Conservation (phyloP, 2,113 vertebrate species). For the Istiophorus platypterus region DNA sequence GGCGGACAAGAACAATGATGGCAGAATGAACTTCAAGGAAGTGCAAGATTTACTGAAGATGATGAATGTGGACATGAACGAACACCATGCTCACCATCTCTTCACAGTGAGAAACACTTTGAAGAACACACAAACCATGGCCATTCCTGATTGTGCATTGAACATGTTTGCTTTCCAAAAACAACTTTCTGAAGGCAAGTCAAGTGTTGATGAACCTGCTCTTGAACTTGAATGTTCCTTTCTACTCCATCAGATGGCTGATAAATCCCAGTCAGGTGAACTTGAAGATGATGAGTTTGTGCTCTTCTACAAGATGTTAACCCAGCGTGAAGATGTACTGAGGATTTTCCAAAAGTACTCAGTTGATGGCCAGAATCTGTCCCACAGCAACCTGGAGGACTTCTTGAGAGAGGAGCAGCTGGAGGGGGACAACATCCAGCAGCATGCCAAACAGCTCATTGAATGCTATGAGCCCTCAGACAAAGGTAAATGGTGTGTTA, state of each 20-base stretch:
- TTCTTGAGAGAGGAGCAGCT: conserved; percentile 91
- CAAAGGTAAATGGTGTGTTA: conserved; percentile 80
- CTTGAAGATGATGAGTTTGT: conserved; percentile 95
- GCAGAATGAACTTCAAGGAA: conserved; percentile 94
- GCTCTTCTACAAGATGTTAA: conserved; percentile 94
- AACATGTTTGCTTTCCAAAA: not conserved
- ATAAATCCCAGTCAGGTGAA: conserved; percentile 89
- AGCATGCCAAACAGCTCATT: conserved; percentile 88
- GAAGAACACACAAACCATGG: not conserved
- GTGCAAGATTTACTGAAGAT: conserved; percentile 90
- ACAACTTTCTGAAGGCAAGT: no score
- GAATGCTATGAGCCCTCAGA: conserved; percentile 91
- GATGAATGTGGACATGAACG: conserved; percentile 97
- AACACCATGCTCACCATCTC: conserved; percentile 90
- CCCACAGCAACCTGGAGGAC: conserved; percentile 88
- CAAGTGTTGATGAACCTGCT: not conserved
- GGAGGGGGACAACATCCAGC: conserved; percentile 78
- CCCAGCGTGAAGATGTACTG: conserved; percentile 89
- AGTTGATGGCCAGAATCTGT: conserved; percentile 90
- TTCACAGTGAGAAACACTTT: conserved; percentile 85
- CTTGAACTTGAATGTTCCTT: not conserved
- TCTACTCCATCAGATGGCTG: conserved; percentile 86
- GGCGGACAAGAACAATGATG: conserved; percentile 94
- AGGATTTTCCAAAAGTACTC: conserved; percentile 91
- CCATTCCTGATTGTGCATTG: not conserved